These are phyloP conservation scores for Anhinga anhinga DNA, from an alignment of 2,113 vertebrate species.

Conservation along the genomic window DNA sequence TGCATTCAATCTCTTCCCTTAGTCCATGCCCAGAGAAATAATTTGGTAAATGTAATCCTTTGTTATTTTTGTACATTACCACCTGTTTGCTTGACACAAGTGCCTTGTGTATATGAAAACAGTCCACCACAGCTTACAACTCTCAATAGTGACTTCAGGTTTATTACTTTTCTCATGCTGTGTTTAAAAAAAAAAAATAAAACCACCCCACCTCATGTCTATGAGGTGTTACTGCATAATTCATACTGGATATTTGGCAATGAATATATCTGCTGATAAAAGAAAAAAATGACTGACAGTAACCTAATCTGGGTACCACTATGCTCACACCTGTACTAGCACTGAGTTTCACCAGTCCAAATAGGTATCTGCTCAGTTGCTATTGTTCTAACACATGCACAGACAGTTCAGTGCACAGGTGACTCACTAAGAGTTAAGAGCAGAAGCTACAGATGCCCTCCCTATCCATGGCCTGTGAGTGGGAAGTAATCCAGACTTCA, in stretches of 20 bases:
- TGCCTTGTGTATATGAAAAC: not conserved
- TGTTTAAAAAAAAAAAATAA: not conserved
- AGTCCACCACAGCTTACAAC: not conserved
- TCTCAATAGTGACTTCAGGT: not conserved
- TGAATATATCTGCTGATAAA: not conserved
- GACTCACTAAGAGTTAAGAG: not conserved
- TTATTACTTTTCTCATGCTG: not conserved
- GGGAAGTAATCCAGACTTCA: not conserved
- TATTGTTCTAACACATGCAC: not conserved
- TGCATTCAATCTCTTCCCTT: not conserved
- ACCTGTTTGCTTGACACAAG: not conserved
- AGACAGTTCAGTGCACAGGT: not conserved
- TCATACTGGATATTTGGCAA: not conserved
- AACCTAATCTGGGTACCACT: not conserved
- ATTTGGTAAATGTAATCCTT: not conserved
- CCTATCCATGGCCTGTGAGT: not conserved
- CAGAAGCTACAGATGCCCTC: not conserved
- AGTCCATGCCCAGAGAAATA: not conserved
- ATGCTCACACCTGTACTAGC: not conserved
- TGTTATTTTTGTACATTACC: not conserved
- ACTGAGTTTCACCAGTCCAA: not conserved
- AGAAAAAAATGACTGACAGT: not conserved
- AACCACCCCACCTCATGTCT: not conserved
- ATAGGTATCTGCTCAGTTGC: not conserved
- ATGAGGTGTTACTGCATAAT: not conserved